A percentile compares a stretch with the other conserved stretches of the same genome.
phyloP scores from a whole-genome alignment of 2,113 vertebrate genomes.

The Carollia perspicillata region DNA sequence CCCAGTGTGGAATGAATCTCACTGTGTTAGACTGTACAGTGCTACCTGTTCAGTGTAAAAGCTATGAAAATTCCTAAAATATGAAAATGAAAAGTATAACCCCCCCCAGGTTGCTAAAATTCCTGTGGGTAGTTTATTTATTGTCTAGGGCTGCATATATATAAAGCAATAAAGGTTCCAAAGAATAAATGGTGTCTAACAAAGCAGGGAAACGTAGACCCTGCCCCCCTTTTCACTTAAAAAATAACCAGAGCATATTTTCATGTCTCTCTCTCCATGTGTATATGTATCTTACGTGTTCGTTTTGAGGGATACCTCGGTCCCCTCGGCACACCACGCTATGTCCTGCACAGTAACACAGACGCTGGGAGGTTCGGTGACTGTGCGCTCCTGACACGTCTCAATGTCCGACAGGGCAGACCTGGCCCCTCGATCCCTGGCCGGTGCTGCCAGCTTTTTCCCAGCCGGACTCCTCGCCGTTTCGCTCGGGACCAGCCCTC shows the following conservation, averaged over 20 bases:
- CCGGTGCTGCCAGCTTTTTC: too few relatives aligned
- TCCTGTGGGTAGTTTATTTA: neutral
- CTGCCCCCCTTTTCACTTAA: neutral
- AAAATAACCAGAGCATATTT: neutral
- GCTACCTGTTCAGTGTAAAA: neutral
- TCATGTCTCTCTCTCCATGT: neutral
- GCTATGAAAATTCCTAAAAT: neutral
- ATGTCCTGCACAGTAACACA: neutral
- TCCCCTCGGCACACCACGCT: neutral
- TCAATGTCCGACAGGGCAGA: neutral
- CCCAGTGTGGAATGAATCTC: neutral
- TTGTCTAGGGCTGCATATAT: neutral
- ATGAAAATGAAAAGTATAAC: neutral
- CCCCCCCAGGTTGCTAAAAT: neutral
- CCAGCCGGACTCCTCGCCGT: neutral
- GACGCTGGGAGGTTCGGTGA: neutral
- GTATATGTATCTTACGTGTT: neutral
- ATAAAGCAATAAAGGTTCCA: neutral
- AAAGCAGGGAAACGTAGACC: neutral
- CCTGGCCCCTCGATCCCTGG: rapidly evolving
- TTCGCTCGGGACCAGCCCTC: neutral
- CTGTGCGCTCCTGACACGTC: neutral
- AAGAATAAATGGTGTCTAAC: neutral
- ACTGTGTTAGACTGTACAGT: neutral
- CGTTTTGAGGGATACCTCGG: neutral